phyloP scores from a whole-genome alignment of 2,888 invertebrate genomes.

The Polylopha cassiicola region DNA sequence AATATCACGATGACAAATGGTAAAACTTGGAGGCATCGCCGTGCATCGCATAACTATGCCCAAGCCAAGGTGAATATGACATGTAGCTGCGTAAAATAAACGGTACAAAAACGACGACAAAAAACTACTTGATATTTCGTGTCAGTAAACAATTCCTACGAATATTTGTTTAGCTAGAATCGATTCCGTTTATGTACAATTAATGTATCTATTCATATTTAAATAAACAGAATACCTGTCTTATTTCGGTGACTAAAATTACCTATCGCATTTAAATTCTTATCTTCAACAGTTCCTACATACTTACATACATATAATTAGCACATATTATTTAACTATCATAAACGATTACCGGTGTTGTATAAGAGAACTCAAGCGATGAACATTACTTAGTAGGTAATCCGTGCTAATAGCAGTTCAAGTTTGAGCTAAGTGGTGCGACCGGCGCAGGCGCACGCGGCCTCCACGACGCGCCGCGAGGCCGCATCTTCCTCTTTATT shows the following conservation, averaged over 20 bases:
- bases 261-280: too few relatives aligned
- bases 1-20: slow-evolving; percentile 39
- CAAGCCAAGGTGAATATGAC: slow-evolving; percentile 41
- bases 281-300: too few relatives aligned
- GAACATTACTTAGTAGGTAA: slow-evolving; percentile 11
- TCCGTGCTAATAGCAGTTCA: slow-evolving; percentile 31
- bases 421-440: slow-evolving; percentile 40
- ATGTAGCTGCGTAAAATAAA: slow-evolving; percentile 29
- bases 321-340: neutral
- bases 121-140: slow-evolving; percentile 8
- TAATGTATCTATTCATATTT: too few relatives aligned
- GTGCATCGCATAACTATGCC: slow-evolving; percentile 48
- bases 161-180: too few relatives aligned
- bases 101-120: slow-evolving; percentile 12
- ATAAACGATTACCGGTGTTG: slow-evolving; percentile 8
- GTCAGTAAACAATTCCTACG: too few relatives aligned
- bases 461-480: slow-evolving; percentile 50
- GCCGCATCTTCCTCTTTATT: slow-evolving; percentile 51
- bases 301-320: too few relatives aligned
- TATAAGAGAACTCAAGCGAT: slow-evolving; percentile 5
- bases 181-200: too few relatives aligned
- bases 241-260: too few relatives aligned
- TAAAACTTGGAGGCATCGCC: slow-evolving; percentile 37
- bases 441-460: slow-evolving; percentile 33
- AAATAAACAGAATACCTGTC: too few relatives aligned